Conservation (phyloP, 2,113 vertebrate genomes). For the Felis catus region DNA sequence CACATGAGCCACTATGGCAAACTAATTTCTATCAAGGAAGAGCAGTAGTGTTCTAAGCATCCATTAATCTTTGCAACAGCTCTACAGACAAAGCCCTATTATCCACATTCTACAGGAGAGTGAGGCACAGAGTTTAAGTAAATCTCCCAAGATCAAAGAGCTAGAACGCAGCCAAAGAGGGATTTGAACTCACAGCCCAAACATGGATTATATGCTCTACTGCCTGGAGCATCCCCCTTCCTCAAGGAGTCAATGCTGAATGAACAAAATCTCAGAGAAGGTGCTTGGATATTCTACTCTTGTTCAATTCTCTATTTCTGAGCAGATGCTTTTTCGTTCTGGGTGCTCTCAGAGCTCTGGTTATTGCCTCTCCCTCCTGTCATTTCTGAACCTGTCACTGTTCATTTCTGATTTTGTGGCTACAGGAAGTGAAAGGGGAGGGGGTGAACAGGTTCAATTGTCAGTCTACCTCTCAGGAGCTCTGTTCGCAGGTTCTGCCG, state of each 20-base stretch:
- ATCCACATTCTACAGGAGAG: neutral
- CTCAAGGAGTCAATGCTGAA: neutral
- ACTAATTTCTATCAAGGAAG: neutral
- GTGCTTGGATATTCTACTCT: neutral
- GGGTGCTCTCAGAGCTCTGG: neutral
- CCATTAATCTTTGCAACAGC: neutral
- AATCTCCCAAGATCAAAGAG: neutral
- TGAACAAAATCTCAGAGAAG: too few relatives aligned
- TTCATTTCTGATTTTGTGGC: neutral
- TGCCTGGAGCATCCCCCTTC: neutral
- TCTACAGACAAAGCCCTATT: neutral
- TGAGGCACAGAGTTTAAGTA: neutral
- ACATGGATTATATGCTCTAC: rapidly evolving
- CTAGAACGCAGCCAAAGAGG: neutral
- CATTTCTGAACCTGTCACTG: neutral
- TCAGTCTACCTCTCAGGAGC: neutral
- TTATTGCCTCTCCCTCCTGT: neutral
- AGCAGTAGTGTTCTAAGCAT: neutral
- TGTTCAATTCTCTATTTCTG: neutral
- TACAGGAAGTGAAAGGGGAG: neutral
- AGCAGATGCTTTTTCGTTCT: neutral
- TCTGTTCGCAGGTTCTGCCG: neutral
- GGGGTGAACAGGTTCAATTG: neutral
- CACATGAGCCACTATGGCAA: neutral
- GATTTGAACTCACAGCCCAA: neutral